Evolutionary conservation across 2,888 invertebrate species (phyloP).

Genomic region (Odontomyia ornata): DNA sequence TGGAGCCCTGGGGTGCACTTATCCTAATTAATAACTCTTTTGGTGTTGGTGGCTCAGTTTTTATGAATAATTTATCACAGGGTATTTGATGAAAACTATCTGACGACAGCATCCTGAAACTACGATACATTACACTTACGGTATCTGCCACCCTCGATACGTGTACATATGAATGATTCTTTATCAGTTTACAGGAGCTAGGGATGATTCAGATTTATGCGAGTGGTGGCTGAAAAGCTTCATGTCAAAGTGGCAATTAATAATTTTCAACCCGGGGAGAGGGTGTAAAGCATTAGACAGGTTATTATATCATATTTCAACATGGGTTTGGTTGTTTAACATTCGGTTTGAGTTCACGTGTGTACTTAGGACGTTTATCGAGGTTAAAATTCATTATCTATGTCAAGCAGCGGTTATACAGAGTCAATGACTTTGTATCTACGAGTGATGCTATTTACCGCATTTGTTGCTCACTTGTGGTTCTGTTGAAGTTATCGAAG

Average conservation of each 20-base stretch:
- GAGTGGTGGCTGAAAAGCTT: neutral
- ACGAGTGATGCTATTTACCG: conserved; percentile 17
- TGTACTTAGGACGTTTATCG: conserved; percentile 43
- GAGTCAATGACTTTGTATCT: conserved; percentile 40
- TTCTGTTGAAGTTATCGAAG: neutral
- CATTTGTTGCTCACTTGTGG: conserved; percentile 42
- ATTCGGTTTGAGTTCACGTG: conserved; percentile 9
- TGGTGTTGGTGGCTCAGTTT: conserved; percentile 40
- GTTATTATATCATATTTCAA: conserved; percentile 28
- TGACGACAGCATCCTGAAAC: conserved; percentile 4
- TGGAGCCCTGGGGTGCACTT: conserved; percentile 37
- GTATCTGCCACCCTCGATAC: neutral
- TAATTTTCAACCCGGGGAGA: neutral
- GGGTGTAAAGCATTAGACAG: conserved; percentile 4
- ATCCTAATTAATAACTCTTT: conserved; percentile 43
- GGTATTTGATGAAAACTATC: conserved; percentile 31
- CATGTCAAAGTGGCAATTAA: conserved; percentile 42
- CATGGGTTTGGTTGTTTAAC: conserved; percentile 7
- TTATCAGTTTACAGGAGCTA: neutral
- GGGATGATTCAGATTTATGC: neutral
- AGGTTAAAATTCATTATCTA: conserved; percentile 44
- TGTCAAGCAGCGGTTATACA: conserved; percentile 28
- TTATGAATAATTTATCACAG: conserved; percentile 40
- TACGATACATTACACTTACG: neutral
- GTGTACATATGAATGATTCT: neutral